Conservation (phyloP, 2,888 invertebrate genomes). For the Teleogryllus oceanicus region DNA sequence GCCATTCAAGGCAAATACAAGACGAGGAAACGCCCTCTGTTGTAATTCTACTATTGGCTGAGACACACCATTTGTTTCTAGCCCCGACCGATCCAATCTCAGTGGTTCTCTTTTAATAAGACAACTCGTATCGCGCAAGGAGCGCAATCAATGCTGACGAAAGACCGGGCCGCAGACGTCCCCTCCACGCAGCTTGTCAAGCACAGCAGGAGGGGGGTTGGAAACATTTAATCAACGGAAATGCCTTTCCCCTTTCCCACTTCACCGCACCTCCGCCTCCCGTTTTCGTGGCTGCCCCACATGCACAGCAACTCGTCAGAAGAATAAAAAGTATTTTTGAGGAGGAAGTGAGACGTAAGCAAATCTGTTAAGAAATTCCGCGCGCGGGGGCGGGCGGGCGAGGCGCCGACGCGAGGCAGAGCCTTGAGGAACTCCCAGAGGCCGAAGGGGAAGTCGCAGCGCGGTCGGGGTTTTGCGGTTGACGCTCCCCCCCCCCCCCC, state of each 20-base stretch:
- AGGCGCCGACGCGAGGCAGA: neutral
- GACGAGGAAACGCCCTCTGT: no score
- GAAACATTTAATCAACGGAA: neutral
- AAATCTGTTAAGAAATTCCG: neutral
- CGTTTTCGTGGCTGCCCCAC: neutral
- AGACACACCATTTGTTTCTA: no score
- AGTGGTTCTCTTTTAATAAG: neutral
- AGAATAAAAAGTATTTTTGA: neutral
- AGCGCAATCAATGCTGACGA: neutral
- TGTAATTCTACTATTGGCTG: no score
- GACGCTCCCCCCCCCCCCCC: constrained; percentile 18
- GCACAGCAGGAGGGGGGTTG: neutral
- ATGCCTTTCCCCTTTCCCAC: neutral
- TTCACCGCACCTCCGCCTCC: neutral
- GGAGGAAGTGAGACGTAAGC: neutral
- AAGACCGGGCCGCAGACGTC: neutral
- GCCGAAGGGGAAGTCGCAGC: neutral
- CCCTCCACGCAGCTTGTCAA: neutral
- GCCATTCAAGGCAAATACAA: no score
- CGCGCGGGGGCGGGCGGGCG: neutral
- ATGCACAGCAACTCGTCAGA: neutral
- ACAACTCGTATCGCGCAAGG: neutral
- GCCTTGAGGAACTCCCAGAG: neutral
- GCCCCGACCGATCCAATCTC: no score
- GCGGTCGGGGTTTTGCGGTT: neutral